Evolutionary conservation across 2,888 invertebrate species (phyloP), one percentile per base, ranked within the genome.

Genomic region (Dicyrtoma fusca): DNA sequence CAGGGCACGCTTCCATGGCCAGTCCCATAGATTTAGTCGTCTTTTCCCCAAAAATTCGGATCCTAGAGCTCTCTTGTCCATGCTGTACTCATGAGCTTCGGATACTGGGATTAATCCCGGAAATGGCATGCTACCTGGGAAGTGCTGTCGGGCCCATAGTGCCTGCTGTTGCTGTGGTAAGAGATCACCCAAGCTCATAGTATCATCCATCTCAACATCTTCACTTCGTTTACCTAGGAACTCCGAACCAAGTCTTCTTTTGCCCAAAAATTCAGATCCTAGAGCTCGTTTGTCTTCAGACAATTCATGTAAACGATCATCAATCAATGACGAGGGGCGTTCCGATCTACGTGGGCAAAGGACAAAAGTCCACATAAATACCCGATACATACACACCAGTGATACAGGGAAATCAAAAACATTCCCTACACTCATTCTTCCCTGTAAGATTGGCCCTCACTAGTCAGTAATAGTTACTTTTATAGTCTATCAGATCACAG

Each of bases 181-280:
- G 3, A 10, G 6, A 26, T 45, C 64, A 11, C 25, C 51, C 17
- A 49, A 8, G 23, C 23, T 23, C 34, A 34, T 34, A 26, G 17
- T 25, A 1, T 8, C 34, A 26, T 34, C 34, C 34, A 34, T 34
- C 34, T 34, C 34, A 21, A 57, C 2, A 17, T 65, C 63, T 10
- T 42, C 64, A 47, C 59, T 53, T 23, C 74, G 42, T 44, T 79
- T 74, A 5, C 78, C 77, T 3, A 78, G 70, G 69, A 78, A 76
- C 69, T 77, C 77, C 19, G 76, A 76, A 3, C 76, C 79, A 13
- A 78, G 72, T 63, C 74, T 49, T 26, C 78, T 61, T 53, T 78
- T 79, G 10, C 76, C 78, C 55, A 75, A 63, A 69, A 77, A 77
- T 65, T 77, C 77, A 5, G 76, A 74, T 4, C 77, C 78, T 63